Percentiles rank a stretch among this genome's conserved stretches.
Evolutionary conservation across 2,888 invertebrate genomes (phyloP).

Genomic region (Leucophenga montana): DNA sequence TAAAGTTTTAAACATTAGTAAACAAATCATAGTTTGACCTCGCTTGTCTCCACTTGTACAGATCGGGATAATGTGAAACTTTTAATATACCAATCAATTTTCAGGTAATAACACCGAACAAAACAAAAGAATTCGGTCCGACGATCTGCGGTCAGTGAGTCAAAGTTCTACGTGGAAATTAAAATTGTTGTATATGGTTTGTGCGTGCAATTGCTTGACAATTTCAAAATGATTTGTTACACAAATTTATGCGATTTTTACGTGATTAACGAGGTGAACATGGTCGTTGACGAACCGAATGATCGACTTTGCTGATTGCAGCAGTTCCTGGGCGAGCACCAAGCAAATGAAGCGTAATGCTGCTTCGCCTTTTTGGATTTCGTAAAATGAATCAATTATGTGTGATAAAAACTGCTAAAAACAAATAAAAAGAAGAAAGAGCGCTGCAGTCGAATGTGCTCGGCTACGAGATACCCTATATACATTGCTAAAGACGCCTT

Average conservation of each 20-base stretch:
- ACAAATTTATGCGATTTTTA: conserved; percentile 43
- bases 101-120: neutral
- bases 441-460: no score
- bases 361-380: neutral
- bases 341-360: conserved; percentile 32
- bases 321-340: conserved; percentile 60
- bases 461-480: no score
- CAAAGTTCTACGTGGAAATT: neutral
- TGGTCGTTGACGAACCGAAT: neutral
- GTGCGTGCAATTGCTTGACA: neutral
- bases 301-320: conserved; percentile 45
- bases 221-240: conserved; percentile 25
- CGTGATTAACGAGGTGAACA: conserved; percentile 50
- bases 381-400: no score
- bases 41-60: neutral
- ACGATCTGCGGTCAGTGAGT: no score
- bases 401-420: no score
- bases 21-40: conserved; percentile 5
- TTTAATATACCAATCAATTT: no score
- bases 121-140: neutral
- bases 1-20: neutral
- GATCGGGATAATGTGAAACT: neutral
- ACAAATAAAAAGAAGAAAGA: no score
- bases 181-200: neutral
- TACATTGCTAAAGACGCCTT: no score